Base-by-base conservation (phyloP, 1,140 invertebrate species). In the Myzus persicae region DNA sequence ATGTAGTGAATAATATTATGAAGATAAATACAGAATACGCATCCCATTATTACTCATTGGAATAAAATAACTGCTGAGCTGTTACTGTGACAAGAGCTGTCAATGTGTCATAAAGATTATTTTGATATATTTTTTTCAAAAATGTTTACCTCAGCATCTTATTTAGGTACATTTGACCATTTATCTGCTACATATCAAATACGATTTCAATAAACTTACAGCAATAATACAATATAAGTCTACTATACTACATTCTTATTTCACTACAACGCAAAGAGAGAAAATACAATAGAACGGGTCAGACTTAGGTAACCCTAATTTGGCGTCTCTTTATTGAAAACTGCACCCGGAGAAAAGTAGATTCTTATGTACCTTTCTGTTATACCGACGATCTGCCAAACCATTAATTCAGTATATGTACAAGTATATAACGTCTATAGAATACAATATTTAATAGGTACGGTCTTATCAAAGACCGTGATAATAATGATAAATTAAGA, bases 261-360 rank as follows among this genome's bases (percentile, higher is more conserved):
- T 14, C 4, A 2, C 20, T 22, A 40, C 82, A n/a, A 76, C n/a
- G n/a, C 59, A n/a, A 76, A 76, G 48, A 38, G n/a, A 31, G 20
- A 90, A 38, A 54, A 67, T 67, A 67, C 42, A 67, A 91, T 42
- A n/a, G 67, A 81, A 91, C n/a, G 2, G 20, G 44, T 81, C 91
- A 82, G 91, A 91, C 67, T 46, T 20, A 38, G 40, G 42, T 3
- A 82, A 82, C 76, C 76, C 20, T 46, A 51, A 48, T 82, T 82
- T 92, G 91, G 67, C 67, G 90, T 76, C 90, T 82, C 67, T 48
- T 92, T 92, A 44, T 91, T 44, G 40, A 82, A 48, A 84, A 92
- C 67, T 48, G 44, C 91, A 26, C 91, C 91, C 44, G 38, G 48
- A 6, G 11, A 87, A 4, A 51, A 85, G 84, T 85, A 11, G 11